Conservation (phyloP, 1,140 invertebrate species). For the Stratiolaelaps scimitus region DNA sequence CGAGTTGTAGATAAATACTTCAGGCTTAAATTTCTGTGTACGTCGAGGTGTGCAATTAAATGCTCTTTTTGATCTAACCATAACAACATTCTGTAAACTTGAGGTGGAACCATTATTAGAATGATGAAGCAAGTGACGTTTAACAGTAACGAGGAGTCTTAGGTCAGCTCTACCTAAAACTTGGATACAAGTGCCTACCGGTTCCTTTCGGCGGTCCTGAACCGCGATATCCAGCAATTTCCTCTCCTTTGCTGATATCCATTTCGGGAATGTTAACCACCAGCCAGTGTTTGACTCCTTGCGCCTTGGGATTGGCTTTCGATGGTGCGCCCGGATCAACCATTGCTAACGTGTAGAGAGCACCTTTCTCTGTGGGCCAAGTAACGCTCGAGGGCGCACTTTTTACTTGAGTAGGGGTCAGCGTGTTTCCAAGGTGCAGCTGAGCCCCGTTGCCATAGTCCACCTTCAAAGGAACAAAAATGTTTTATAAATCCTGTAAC, state of each 20-base stretch:
- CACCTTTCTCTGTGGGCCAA: constrained; percentile 38
- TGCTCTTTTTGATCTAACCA: too few species aligned
- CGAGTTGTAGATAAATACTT: too few species aligned
- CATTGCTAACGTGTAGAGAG: constrained; percentile 60
- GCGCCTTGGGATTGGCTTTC: constrained; percentile 36
- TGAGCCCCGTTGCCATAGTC: constrained; percentile 32
- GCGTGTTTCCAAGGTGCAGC: constrained; percentile 32
- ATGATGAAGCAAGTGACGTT: too few species aligned
- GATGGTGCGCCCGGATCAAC: constrained; percentile 45
- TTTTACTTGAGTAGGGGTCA: neutral
- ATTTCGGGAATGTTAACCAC: constrained; percentile 41
- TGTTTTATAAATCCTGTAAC: too few species aligned
- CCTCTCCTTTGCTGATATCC: constrained; percentile 38
- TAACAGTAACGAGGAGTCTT: too few species aligned
- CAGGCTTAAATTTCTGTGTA: too few species aligned
- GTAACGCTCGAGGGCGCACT: constrained; percentile 31
- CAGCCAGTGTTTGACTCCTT: constrained; percentile 40
- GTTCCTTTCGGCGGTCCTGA: constrained; percentile 39
- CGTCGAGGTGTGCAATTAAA: too few species aligned
- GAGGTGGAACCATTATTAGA: too few species aligned
- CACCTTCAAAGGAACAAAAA: constrained; percentile 27
- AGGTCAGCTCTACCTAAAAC: too few species aligned
- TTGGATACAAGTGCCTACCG: constrained; percentile 34
- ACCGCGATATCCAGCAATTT: constrained; percentile 39
- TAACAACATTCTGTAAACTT: too few species aligned